Percentiles rank a stretch among this genome's conserved stretches.
Conservation (phyloP, 2,113 vertebrate species). For the Gadus macrocephalus region DNA sequence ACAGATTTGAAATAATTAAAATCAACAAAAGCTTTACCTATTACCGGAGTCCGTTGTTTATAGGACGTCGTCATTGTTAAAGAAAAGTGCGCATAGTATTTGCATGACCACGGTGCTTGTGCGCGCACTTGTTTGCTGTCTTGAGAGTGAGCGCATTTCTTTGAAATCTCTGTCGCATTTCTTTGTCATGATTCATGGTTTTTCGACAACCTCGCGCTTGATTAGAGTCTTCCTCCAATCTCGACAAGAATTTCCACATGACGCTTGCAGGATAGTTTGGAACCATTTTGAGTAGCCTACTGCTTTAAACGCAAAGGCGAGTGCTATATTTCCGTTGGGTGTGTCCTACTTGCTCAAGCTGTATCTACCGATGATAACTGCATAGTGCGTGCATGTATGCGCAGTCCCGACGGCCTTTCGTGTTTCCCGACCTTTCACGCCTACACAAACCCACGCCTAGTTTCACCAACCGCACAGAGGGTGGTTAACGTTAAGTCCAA, state of each 20-base stretch:
- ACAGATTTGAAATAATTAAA: conserved; percentile 50
- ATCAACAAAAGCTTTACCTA: conserved; percentile 63
- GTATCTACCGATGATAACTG: conserved; percentile 30
- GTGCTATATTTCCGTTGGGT: conserved; percentile 59
- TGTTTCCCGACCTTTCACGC: conserved; percentile 5
- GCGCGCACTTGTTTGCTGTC: conserved; percentile 43
- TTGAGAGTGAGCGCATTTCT: conserved; percentile 48
- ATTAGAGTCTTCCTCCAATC: conserved; percentile 40
- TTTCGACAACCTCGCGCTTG: conserved; percentile 26
- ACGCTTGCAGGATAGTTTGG: conserved; percentile 35
- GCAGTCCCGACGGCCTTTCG: conserved; percentile 34
- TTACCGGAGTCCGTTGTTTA: conserved; percentile 54
- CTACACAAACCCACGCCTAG: background rate
- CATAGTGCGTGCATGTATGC: conserved; percentile 47
- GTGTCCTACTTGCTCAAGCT: conserved; percentile 47
- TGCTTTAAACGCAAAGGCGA: conserved; percentile 48
- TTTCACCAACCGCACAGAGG: background rate
- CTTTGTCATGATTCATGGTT: conserved; percentile 41
- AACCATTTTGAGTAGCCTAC: conserved; percentile 45
- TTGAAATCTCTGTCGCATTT: conserved; percentile 34
- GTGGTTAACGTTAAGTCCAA: background rate
- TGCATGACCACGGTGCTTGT: conserved; percentile 49
- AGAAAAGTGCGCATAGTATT: conserved; percentile 37
- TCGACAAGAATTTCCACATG: conserved; percentile 37
- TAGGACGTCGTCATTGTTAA: conserved; percentile 58